These are phyloP conservation scores for Bufo bufo DNA, from an alignment of 2,113 vertebrate species.

Conservation along the genomic window DNA sequence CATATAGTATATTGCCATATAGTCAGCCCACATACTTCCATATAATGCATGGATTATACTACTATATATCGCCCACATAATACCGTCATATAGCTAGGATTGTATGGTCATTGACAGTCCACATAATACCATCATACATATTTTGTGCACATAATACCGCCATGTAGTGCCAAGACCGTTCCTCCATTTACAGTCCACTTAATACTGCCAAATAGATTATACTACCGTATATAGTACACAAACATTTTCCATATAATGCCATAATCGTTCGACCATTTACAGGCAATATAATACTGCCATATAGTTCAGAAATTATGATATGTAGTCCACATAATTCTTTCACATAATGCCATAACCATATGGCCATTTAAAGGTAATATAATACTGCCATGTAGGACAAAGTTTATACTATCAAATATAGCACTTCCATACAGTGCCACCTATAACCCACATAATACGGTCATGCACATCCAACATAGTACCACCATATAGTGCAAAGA, in stretches of 20 bases:
- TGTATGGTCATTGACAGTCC: neutral
- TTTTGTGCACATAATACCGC: neutral
- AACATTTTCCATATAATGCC: neutral
- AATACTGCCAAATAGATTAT: neutral
- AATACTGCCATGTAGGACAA: no score
- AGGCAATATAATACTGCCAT: neutral
- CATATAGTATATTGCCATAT: no score
- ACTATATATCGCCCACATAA: neutral
- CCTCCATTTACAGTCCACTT: neutral
- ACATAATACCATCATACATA: neutral
- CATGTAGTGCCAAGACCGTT: neutral
- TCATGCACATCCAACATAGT: neutral
- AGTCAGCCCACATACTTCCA: no score
- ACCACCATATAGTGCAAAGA: neutral
- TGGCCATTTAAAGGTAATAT: neutral
- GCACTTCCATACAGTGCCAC: no score
- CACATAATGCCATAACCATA: no score
- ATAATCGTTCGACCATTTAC: neutral
- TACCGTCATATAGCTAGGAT: neutral
- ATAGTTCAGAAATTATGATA: neutral
- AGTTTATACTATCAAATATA: no score
- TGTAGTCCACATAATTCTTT: neutral
- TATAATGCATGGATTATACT: neutral
- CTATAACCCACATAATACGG: neutral
- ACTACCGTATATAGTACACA: neutral